Conservation (phyloP, 2,888 invertebrate genomes). For the Dicranocentrus wangi region DNA sequence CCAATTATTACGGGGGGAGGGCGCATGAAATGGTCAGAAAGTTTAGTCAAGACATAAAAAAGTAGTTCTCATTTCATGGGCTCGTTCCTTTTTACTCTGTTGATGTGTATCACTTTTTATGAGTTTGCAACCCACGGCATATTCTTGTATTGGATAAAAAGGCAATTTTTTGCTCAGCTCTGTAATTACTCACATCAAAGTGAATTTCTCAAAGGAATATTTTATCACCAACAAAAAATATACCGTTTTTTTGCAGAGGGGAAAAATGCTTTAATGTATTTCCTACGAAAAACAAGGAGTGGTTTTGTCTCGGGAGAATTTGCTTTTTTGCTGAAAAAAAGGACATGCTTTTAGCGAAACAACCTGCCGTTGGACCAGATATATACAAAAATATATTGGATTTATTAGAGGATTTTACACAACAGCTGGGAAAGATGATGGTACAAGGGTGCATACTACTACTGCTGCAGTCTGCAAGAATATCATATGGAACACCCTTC, state of each 20-base stretch:
- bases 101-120: conserved; percentile 47
- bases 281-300: no score
- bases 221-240: conserved; percentile 28
- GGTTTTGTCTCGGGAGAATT: no score
- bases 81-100: conserved; percentile 14
- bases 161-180: background rate
- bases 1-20: conserved; percentile 34
- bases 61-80: background rate
- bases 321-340: no score
- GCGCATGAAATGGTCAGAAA: background rate
- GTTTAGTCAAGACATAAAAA: conserved; percentile 23
- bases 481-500: no score
- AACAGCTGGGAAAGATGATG: no score
- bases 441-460: no score
- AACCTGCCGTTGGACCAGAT: no score
- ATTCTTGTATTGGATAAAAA: background rate
- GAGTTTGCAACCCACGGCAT: background rate
- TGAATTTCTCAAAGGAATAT: conserved; percentile 46
- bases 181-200: conserved; percentile 31
- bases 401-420: no score
- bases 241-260: background rate
- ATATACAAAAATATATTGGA: no score
- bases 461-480: no score
- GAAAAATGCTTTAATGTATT: no score
- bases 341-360: no score